A percentile compares a stretch with the other conserved stretches of the same genome.
Conservation (phyloP, 2,797 vertebrate species). For the Thamnophis elegans region DNA sequence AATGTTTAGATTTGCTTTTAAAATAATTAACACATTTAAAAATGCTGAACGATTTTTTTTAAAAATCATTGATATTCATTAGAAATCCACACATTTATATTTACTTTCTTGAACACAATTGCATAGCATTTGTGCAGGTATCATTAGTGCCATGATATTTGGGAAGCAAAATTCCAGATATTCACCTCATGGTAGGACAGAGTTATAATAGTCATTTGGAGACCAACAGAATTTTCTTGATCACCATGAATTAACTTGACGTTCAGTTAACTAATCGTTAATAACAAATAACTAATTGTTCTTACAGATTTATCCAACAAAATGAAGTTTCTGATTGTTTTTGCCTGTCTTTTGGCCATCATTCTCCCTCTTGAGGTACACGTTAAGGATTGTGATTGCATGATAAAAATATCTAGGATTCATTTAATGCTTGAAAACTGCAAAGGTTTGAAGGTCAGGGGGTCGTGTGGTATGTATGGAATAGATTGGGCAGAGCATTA, state of each 20-base stretch:
- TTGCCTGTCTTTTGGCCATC: constrained; percentile 17
- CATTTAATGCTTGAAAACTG: background rate
- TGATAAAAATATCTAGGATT: background rate
- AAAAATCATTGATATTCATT: background rate
- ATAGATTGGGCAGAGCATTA: background rate
- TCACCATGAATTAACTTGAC: background rate
- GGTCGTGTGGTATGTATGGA: background rate
- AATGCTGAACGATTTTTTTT: background rate
- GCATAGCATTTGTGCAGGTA: background rate
- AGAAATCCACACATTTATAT: background rate
- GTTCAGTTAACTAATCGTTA: background rate
- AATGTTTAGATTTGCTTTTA: background rate
- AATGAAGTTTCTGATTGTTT: constrained; percentile 7
- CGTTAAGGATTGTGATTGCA: background rate
- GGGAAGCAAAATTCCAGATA: background rate
- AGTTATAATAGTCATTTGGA: background rate
- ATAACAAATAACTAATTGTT: background rate
- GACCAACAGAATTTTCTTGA: background rate
- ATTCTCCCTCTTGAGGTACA: constrained; percentile 6
- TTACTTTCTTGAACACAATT: background rate
- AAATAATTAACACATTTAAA: background rate
- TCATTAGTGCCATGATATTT: background rate
- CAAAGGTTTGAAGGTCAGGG: background rate
- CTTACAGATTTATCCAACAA: background rate
- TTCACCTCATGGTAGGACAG: background rate